These are phyloP conservation scores for Rhineura floridana DNA, from an alignment of 2,113 vertebrate genomes.

Conservation along the genomic window DNA sequence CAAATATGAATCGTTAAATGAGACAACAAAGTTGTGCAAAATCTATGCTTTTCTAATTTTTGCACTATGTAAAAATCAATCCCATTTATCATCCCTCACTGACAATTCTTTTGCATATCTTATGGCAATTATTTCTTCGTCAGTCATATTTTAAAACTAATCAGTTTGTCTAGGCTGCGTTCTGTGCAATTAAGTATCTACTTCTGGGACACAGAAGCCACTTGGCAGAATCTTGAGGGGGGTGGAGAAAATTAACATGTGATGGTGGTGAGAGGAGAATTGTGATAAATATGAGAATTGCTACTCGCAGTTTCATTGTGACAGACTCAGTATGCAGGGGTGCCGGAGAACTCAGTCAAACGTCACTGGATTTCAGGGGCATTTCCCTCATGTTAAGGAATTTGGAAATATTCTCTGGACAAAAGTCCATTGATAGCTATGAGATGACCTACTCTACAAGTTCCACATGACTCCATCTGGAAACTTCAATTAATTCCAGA, in stretches of 20 bases:
- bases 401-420: neutral
- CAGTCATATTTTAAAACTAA: slow-evolving; percentile 39
- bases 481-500: neutral
- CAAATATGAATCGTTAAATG: slow-evolving; percentile 29
- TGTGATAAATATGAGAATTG: slow-evolving; percentile 6
- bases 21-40: slow-evolving; percentile 26
- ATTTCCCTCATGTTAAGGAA: neutral
- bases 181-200: slow-evolving; percentile 35
- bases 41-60: slow-evolving; percentile 5
- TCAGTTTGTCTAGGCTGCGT: slow-evolving; percentile 32
- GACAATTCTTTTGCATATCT: slow-evolving; percentile 16
- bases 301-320: neutral
- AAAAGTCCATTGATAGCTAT: neutral
- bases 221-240: slow-evolving; percentile 12
- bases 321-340: neutral
- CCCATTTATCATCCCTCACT: neutral
- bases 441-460: neutral
- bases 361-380: neutral
- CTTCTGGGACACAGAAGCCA: slow-evolving; percentile 22
- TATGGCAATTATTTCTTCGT: slow-evolving; percentile 25
- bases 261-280: neutral
- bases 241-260: slow-evolving; percentile 32
- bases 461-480: neutral
- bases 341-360: neutral
- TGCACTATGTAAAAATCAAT: slow-evolving; percentile 24